phyloP scores from a whole-genome alignment of 2,113 vertebrate species.

The Elephantulus edwardii region DNA sequence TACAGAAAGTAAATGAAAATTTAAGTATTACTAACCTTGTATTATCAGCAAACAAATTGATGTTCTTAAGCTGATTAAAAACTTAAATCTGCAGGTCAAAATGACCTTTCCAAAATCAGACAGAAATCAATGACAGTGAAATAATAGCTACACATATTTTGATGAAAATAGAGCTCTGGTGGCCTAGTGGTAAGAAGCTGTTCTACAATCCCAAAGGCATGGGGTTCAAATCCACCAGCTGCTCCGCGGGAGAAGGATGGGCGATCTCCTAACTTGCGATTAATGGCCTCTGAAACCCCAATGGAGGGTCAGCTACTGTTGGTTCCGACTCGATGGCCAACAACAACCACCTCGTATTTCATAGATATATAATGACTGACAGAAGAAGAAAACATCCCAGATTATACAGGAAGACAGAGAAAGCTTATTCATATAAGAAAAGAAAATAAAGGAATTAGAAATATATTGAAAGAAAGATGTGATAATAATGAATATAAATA shows the following conservation, averaged over 20 bases:
- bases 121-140: background rate
- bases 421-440: background rate
- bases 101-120: background rate
- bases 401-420: background rate
- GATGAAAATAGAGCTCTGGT: no score
- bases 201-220: no score
- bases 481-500: background rate
- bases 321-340: no score
- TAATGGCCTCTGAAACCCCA: no score
- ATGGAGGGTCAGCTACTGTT: no score
- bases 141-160: background rate
- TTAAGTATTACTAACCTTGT: background rate
- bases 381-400: background rate
- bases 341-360: no score
- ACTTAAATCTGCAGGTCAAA: background rate
- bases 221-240: no score
- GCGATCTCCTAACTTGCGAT: no score
- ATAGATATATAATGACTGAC: background rate
- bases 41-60: background rate
- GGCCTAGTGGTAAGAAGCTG: no score
- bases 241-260: no score
- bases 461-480: background rate
- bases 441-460: background rate
- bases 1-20: conserved; percentile 7
- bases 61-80: background rate